Evolutionary conservation across 2,113 vertebrate genomes (phyloP).

Genomic region (Poeciliopsis prolifica): DNA sequence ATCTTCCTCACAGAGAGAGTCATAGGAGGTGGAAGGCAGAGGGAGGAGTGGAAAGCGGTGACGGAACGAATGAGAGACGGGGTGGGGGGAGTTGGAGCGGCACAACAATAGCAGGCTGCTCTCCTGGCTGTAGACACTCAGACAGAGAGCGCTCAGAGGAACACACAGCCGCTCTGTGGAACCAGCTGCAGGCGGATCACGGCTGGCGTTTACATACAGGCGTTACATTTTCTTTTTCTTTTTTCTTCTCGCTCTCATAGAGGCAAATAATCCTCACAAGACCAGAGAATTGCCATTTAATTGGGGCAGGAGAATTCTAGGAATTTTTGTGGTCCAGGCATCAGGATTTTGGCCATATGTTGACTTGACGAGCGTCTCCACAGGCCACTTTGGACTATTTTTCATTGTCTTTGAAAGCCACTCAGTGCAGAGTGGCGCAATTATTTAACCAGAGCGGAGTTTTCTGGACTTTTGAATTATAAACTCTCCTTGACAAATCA

Average conservation of each 20-base stretch:
- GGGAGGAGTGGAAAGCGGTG: conserved; percentile 64
- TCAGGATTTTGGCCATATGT: conserved; percentile 43
- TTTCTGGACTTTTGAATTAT: conserved; percentile 37
- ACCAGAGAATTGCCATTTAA: conserved; percentile 39
- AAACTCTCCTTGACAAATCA: conserved; percentile 13
- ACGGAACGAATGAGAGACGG: conserved; percentile 71
- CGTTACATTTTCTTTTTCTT: conserved; percentile 37
- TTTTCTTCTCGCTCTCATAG: conserved; percentile 30
- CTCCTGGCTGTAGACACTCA: conserved; percentile 75
- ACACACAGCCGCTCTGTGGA: conserved; percentile 53
- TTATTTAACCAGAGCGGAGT: conserved; percentile 29
- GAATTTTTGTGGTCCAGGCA: conserved; percentile 57
- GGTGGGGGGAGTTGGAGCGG: conserved; percentile 58
- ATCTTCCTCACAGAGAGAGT: conserved; percentile 64
- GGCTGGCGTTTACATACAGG: conserved; percentile 46
- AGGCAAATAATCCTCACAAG: conserved; percentile 24
- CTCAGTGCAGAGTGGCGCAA: conserved; percentile 24
- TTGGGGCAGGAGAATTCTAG: conserved; percentile 43
- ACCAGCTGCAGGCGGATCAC: conserved; percentile 64
- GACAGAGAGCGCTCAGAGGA: conserved; percentile 59
- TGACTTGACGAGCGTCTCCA: conserved; percentile 39
- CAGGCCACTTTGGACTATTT: conserved; percentile 55
- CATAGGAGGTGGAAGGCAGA: conserved; percentile 52
- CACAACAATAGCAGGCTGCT: conserved; percentile 83
- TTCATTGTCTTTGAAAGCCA: conserved; percentile 33